Conservation (phyloP, 1,140 invertebrate genomes). For the Macrostomum lignano region DNA sequence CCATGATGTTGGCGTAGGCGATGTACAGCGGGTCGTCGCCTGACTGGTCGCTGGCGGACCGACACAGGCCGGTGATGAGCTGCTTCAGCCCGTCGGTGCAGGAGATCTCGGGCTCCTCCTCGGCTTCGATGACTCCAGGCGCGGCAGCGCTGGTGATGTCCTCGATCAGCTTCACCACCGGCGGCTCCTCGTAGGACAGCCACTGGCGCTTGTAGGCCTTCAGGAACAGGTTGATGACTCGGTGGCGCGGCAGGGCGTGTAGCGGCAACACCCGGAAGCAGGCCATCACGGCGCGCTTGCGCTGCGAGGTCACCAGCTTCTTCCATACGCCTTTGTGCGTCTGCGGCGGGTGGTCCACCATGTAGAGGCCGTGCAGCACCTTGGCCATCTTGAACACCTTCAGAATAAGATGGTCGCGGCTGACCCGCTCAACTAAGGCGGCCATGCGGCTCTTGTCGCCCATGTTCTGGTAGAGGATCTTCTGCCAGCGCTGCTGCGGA, state of each 20-base stretch:
- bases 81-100: constrained; percentile 75
- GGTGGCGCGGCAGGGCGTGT: constrained; percentile 84
- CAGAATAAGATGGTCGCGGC: constrained; percentile 52
- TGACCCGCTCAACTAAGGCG: constrained; percentile 26
- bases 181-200: constrained; percentile 44
- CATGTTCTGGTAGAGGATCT: constrained; percentile 80
- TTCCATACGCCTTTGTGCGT: constrained; percentile 73
- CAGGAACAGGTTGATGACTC: constrained; percentile 85
- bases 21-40: constrained; percentile 76
- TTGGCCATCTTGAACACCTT: constrained; percentile 94
- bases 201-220: constrained; percentile 69
- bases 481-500: constrained; percentile 61
- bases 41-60: constrained; percentile 64
- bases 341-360: constrained; percentile 94
- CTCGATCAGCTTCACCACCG: constrained; percentile 25
- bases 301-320: constrained; percentile 80
- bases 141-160: constrained; percentile 18
- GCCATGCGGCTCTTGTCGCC: constrained; percentile 44
- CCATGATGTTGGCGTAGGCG: constrained; percentile 84
- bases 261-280: constrained; percentile 93
- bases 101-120: background rate
- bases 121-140: background rate
- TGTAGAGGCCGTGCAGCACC: constrained; percentile 83
- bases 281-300: constrained; percentile 90
- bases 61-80: constrained; percentile 76